phyloP scores from a whole-genome alignment of 2,888 invertebrate species.

The Teleogryllus oceanicus region DNA sequence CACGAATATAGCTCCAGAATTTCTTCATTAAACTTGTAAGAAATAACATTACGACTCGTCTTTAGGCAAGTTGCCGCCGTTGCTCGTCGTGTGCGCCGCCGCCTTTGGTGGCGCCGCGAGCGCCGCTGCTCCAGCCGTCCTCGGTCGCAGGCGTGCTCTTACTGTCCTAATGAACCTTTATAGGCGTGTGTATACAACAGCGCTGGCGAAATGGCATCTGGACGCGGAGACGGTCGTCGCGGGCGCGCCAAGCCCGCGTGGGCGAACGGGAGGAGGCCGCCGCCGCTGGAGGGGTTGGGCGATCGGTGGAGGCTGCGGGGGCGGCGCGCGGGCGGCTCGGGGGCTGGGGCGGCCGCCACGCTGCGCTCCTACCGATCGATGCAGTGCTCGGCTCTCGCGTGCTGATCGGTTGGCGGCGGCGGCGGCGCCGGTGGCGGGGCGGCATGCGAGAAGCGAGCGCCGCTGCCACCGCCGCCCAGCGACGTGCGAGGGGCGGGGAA shows the following conservation, averaged over 20 bases:
- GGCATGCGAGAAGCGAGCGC: slow-evolving; percentile 18
- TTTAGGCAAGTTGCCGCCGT: too few relatives aligned
- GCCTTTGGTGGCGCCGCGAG: not conserved
- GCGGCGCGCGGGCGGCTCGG: too few relatives aligned
- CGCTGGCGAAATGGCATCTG: not conserved
- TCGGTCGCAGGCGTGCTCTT: not conserved
- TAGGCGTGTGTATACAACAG: not conserved
- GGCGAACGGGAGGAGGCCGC: too few relatives aligned
- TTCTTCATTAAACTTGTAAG: slow-evolving; percentile 9
- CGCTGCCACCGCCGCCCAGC: not conserved
- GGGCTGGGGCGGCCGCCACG: not conserved
- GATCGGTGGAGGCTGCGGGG: too few relatives aligned
- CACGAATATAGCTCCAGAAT: not conserved
- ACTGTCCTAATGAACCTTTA: not conserved
- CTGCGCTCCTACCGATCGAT: slow-evolving; percentile 1
- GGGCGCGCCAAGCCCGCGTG: not conserved
- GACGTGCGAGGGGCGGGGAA: slow-evolving; percentile 6
- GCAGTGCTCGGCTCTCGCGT: not conserved
- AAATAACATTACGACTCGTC: not conserved
- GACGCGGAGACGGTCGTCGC: not conserved
- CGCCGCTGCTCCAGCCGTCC: not conserved
- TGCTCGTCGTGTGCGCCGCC: not conserved
- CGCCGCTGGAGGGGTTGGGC: too few relatives aligned
- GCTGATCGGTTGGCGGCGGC: not conserved
- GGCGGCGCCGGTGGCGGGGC: not conserved